Evolutionary conservation across 2,888 invertebrate species (phyloP).

Genomic region (Girardia tigrina): DNA sequence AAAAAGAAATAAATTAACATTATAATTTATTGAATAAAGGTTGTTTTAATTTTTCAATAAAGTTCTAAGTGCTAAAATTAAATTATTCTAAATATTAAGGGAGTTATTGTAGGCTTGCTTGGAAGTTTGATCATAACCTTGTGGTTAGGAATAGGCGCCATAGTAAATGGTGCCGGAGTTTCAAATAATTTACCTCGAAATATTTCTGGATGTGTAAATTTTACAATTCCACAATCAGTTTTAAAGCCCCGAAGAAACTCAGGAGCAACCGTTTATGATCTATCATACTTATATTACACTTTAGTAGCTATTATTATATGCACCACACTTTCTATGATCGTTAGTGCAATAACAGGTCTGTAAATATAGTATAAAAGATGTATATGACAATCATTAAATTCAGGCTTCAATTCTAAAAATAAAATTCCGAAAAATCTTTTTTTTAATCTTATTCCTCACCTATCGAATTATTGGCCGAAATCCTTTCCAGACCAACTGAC

Average conservation of each 20-base stretch:
- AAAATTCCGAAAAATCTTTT: not conserved
- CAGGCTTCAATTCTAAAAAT: not conserved
- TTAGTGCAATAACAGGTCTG: conserved; percentile 29
- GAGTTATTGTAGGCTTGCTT: conserved; percentile 37
- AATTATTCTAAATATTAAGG: too few relatives aligned
- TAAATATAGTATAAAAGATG: not conserved
- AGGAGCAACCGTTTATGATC: conserved; percentile 19
- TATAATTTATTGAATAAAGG: too few relatives aligned
- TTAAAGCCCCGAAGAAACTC: not conserved
- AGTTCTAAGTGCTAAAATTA: too few relatives aligned
- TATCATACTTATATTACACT: conserved; percentile 35
- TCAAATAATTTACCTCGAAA: not conserved
- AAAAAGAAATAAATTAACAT: too few relatives aligned
- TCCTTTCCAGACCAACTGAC: not conserved
- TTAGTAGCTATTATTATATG: conserved; percentile 26
- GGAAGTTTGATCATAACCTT: conserved; percentile 35
- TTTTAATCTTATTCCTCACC: not conserved
- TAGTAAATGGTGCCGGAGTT: conserved; percentile 24
- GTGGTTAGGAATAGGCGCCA: conserved; percentile 36
- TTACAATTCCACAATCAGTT: not conserved
- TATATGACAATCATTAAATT: not conserved
- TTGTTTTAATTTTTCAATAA: too few relatives aligned
- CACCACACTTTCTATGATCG: not conserved
- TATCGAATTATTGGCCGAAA: not conserved
- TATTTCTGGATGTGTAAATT: conserved; percentile 7